A percentile compares a stretch with the other conserved stretches of the same genome.
These are phyloP conservation scores for Margaritifera margaritifera DNA, from an alignment of 2,888 invertebrate genomes.

Conservation along the genomic window DNA sequence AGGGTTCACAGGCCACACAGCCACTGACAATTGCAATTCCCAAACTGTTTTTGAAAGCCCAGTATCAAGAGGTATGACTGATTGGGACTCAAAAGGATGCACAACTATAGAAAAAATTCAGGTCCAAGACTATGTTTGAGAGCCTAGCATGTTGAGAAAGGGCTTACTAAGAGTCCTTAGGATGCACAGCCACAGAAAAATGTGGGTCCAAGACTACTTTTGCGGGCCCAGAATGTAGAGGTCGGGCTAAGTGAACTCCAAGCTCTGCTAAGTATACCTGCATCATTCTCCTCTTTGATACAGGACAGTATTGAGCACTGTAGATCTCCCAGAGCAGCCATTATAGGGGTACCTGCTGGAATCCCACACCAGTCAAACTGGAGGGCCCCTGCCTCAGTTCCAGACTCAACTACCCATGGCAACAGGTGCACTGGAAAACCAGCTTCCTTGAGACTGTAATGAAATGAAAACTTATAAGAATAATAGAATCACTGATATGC, in stretches of 20 bases:
- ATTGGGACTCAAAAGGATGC: no score
- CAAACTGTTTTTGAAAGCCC: no score
- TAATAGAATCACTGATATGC: not conserved
- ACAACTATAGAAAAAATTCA: no score
- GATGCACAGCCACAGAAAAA: no score
- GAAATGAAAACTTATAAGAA: not conserved
- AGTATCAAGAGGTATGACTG: no score
- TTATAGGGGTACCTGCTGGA: constrained; percentile 82
- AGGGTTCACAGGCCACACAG: no score
- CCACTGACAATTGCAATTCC: no score
- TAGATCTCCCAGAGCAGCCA: constrained; percentile 86
- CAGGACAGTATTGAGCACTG: constrained; percentile 89
- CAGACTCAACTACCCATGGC: constrained; percentile 79
- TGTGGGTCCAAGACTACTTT: not conserved
- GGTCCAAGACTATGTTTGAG: no score
- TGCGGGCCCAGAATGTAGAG: no score
- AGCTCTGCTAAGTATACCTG: constrained; percentile 50
- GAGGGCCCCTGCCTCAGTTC: constrained; percentile 80
- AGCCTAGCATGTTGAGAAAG: no score
- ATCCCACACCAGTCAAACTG: constrained; percentile 83
- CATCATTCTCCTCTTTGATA: constrained; percentile 78
- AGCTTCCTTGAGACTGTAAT: constrained; percentile 75
- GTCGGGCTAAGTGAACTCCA: no score
- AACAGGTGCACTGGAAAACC: constrained; percentile 83
- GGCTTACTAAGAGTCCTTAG: no score